phyloP scores from a whole-genome alignment of 2,797 vertebrate species.

The Gallinago nigripennis region DNA sequence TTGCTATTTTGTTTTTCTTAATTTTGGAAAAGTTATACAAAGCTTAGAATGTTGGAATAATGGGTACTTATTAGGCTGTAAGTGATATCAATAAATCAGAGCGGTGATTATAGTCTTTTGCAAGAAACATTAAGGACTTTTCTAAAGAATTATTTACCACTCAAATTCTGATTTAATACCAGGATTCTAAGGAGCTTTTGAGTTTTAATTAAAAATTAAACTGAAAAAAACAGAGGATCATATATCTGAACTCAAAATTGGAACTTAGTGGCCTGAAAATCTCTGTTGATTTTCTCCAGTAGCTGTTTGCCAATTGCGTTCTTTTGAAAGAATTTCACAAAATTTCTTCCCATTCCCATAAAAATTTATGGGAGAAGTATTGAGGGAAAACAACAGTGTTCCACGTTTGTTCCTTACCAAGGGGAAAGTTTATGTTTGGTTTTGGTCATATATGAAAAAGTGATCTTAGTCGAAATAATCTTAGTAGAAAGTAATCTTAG shows the following conservation, averaged over 20 bases:
- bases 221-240: background rate
- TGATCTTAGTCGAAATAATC: background rate
- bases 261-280: background rate
- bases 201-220: background rate
- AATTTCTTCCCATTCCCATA: background rate
- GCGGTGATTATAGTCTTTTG: background rate
- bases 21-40: background rate
- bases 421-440: background rate
- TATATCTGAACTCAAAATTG: fast-evolving
- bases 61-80: background rate
- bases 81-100: background rate
- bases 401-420: background rate
- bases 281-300: background rate
- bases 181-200: background rate
- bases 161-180: background rate
- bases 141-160: background rate
- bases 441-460: background rate
- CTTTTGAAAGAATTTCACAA: background rate
- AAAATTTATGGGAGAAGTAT: background rate
- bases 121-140: background rate
- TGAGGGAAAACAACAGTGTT: background rate
- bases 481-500: too few species aligned
- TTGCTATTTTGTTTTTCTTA: background rate
- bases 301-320: background rate
- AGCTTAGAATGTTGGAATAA: background rate